These are phyloP conservation scores for Meteorus sp. DNA, from an alignment of 1,140 invertebrate species.

Conservation along the genomic window DNA sequence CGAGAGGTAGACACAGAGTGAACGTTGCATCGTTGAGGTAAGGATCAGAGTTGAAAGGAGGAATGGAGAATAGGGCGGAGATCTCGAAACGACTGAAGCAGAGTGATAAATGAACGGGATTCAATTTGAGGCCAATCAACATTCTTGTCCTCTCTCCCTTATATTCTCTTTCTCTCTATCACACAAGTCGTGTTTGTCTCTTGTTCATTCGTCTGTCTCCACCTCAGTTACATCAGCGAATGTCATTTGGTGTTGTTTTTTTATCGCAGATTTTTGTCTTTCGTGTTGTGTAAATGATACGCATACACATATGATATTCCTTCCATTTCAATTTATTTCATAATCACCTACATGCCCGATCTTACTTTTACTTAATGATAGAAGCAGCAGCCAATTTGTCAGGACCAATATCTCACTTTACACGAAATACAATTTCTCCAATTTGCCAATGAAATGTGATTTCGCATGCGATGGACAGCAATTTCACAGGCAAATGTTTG, in stretches of 20 bases:
- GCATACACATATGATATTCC: too few species aligned
- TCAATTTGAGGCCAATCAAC: constrained; percentile 56
- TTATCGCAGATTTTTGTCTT: background rate
- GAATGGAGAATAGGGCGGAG: background rate
- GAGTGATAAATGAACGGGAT: constrained; percentile 53
- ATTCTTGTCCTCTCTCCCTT: constrained; percentile 47
- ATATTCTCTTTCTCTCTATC: too few species aligned
- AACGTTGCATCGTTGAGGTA: background rate
- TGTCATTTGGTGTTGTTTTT: background rate
- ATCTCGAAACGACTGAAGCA: constrained; percentile 13
- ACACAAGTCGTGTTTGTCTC: constrained; percentile 32
- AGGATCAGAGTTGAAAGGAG: background rate
- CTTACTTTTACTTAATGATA: too few species aligned
- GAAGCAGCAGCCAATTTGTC: too few species aligned
- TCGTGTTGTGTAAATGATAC: background rate
- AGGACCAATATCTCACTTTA: too few species aligned
- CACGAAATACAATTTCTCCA: too few species aligned
- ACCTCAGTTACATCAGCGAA: constrained; percentile 3
- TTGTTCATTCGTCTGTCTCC: constrained; percentile 35
- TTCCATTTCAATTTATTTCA: too few species aligned
- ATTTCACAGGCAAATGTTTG: too few species aligned
- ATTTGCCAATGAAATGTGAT: background rate
- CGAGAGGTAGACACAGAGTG: too few species aligned
- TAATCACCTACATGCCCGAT: too few species aligned
- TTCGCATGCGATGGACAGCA: too few species aligned